phyloP scores from a whole-genome alignment of 2,797 vertebrate genomes.

The Darevskia mixta region DNA sequence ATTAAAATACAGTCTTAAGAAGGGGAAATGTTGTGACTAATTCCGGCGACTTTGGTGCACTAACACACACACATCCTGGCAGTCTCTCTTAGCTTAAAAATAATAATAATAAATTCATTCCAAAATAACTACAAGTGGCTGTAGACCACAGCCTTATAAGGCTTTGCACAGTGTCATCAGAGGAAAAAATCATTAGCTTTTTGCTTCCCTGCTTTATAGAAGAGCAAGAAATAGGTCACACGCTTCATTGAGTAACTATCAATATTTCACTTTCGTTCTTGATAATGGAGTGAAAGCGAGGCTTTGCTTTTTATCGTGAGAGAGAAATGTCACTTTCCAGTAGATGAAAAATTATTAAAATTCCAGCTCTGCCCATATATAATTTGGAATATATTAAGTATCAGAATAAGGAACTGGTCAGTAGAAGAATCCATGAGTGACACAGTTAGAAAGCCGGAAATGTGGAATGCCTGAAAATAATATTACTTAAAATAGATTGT shows the following conservation, averaged over 20 bases:
- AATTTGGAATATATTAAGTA: background rate
- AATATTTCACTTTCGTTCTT: conserved; percentile 30
- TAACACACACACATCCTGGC: background rate
- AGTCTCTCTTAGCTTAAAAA: background rate
- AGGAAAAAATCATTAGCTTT: background rate
- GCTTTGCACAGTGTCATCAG: background rate
- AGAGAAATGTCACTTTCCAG: background rate
- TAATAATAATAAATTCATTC: background rate
- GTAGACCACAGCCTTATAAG: conserved; percentile 8
- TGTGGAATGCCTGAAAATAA: background rate
- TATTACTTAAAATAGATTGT: background rate
- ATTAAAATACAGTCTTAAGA: background rate
- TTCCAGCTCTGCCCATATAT: background rate
- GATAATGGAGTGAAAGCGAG: background rate
- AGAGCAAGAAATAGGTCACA: conserved; percentile 21
- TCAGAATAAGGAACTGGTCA: background rate
- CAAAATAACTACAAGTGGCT: background rate
- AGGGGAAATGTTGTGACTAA: background rate
- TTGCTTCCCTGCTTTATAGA: conserved; percentile 14
- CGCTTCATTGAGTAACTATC: conserved; percentile 28
- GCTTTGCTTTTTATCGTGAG: background rate
- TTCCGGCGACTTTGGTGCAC: background rate
- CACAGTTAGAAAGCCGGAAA: background rate
- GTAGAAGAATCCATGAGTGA: background rate
- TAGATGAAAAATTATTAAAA: conserved; percentile 19